Evolutionary conservation across 2,113 vertebrate genomes (phyloP), one percentile per base, ranked within the genome.

Genomic region (Puffinus mauretanicus): DNA sequence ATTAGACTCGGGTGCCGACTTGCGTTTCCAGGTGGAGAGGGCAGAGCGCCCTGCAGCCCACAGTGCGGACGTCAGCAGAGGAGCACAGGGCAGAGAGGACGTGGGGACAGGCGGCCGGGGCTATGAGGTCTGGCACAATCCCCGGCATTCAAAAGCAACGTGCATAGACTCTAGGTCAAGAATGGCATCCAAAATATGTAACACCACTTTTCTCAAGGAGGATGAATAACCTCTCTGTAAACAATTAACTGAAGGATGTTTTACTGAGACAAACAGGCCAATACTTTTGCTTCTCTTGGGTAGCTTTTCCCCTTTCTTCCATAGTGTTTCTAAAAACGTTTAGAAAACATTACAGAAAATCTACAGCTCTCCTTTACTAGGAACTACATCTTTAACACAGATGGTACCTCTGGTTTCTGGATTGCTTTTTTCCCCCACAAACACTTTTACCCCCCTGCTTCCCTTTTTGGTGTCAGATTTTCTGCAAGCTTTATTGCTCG

Each of bases 401-500:
- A 51, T 75, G n/a, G 46, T 55, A 34, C 5, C 47, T 29, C 27
- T 82, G 8, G 5, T 49, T 80, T 57, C 38, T 60, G 49, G 42
- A 60, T 76, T 73, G 38, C 2, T 52, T 70, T 86, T 81, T 67
- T 38, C 1, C 18, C 7, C 22, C 9, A 5, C 11, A 83, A 76
- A 38, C 5, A 2, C 4, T 90, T 81, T 75, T 66, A 44, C 5
- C 4, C 5, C 7, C 0, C 26, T 0, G 1, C 20, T 55, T 77
- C 7, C 6, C 1, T 34, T 64, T 65, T 60, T 29, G 14, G 3
- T 13, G 1, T 76, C 75, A 77, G 40, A 65, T 7, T 57, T 86
- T 21, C 46, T 82, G 44, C 5, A 61, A 72, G 13, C 6, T 38
- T 46, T 81, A 69, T 34, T 54, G 25, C 21, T 61, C 7, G 10